Conservation (phyloP, 2,113 vertebrate genomes). For the Larimichthys crocea region DNA sequence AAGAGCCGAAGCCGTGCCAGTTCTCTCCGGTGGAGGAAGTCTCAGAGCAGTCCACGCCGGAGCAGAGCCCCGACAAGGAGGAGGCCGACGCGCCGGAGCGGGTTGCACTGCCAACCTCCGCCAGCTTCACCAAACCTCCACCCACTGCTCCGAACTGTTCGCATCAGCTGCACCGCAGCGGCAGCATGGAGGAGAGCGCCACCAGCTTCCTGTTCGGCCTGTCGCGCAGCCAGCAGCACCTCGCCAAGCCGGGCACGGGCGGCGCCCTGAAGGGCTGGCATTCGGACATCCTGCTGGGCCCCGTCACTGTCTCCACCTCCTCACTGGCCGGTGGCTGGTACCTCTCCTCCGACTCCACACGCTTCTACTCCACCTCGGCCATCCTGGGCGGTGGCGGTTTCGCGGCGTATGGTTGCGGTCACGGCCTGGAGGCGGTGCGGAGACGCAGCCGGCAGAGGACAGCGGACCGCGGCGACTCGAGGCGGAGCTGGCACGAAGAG, state of each 20-base stretch:
- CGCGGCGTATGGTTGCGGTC: conserved; percentile 86
- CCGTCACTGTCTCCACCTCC: conserved; percentile 82
- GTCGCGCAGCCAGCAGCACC: conserved; percentile 91
- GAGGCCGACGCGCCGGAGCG: conserved; percentile 63
- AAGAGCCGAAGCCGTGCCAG: conserved; percentile 89
- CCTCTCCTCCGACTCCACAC: conserved; percentile 88
- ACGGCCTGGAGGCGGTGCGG: conserved; percentile 84
- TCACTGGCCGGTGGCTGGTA: conserved; percentile 90
- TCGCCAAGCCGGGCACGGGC: conserved; percentile 82
- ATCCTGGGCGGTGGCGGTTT: conserved; percentile 80
- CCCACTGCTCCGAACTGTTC: conserved; percentile 59
- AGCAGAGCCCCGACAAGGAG: conserved; percentile 89
- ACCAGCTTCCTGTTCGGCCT: conserved; percentile 89
- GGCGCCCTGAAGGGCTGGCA: conserved; percentile 94
- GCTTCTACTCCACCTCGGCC: conserved; percentile 90
- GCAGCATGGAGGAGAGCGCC: conserved; percentile 90
- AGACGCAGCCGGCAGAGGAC: conserved; percentile 87
- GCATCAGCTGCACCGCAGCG: conserved; percentile 87
- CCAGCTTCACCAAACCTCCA: conserved; percentile 59
- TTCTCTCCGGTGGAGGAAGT: conserved; percentile 95
- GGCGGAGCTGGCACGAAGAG: conserved; percentile 97
- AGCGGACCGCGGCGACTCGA: conserved; percentile 86
- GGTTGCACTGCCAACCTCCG: conserved; percentile 30
- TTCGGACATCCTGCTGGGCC: conserved; percentile 91
- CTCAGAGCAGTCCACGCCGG: conserved; percentile 90